phyloP scores from a whole-genome alignment of 2,113 vertebrate genomes.

The Euleptes europaea region DNA sequence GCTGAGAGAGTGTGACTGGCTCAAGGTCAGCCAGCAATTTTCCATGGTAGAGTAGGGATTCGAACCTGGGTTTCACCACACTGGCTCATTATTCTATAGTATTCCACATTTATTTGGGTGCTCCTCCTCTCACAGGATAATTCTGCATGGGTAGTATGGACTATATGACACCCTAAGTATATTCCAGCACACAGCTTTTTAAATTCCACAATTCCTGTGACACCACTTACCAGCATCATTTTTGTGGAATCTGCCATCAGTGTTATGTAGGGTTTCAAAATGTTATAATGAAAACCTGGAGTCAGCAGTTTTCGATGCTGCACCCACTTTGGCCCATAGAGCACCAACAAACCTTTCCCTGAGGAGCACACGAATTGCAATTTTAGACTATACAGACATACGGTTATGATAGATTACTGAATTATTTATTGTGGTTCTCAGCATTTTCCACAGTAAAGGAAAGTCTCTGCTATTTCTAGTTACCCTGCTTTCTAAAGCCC shows the following conservation, averaged over 20 bases:
- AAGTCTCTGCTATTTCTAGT: neutral
- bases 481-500: too few relatives aligned
- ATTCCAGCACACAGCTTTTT: neutral
- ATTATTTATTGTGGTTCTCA: neutral
- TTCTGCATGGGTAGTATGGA: neutral
- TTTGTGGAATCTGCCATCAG: slow-evolving; percentile 75
- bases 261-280: slow-evolving; percentile 81
- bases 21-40: too few relatives aligned
- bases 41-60: too few relatives aligned
- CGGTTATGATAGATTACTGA: neutral
- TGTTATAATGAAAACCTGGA: slow-evolving; percentile 84
- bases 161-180: neutral
- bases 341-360: slow-evolving; percentile 84
- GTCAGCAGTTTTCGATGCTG: slow-evolving; percentile 82
- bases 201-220: neutral
- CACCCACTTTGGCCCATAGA: slow-evolving; percentile 82
- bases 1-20: too few relatives aligned
- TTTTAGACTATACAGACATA: neutral
- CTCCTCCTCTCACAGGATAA: neutral
- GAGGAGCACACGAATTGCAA: neutral
- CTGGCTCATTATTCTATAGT: too few relatives aligned
- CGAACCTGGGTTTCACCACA: too few relatives aligned
- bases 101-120: too few relatives aligned
- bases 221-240: slow-evolving; percentile 80
- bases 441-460: neutral